Evolutionary conservation across 2,113 vertebrate species (phyloP).

Genomic region (Sarotherodon lohbergeri): DNA sequence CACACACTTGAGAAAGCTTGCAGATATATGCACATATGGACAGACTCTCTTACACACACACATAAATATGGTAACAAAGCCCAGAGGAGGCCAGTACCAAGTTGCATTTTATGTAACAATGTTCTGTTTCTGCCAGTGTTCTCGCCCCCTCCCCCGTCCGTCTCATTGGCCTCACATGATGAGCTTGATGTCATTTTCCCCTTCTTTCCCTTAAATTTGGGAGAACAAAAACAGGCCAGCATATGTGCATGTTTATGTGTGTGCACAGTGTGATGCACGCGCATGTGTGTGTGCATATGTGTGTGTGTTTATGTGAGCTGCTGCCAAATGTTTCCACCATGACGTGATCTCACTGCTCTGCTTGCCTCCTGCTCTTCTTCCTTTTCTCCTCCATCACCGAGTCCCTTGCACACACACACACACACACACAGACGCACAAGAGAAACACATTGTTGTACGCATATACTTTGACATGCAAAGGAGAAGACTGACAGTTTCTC

Average conservation of each 20-base stretch:
- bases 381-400: constrained; percentile 70
- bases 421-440: background rate
- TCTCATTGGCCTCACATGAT: constrained; percentile 73
- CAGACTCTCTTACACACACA: background rate
- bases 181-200: constrained; percentile 74
- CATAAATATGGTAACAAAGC: constrained; percentile 11
- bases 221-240: constrained; percentile 67
- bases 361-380: constrained; percentile 71
- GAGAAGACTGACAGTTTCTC: background rate
- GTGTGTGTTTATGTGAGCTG: constrained; percentile 39
- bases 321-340: constrained; percentile 84
- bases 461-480: background rate
- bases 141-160: constrained; percentile 34
- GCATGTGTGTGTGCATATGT: background rate
- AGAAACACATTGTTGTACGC: background rate
- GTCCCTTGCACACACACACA: constrained; percentile 34
- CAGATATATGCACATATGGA: background rate
- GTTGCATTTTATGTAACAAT: constrained; percentile 60
- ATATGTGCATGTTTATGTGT: constrained; percentile 6
- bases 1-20: background rate
- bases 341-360: constrained; percentile 77
- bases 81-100: constrained; percentile 16
- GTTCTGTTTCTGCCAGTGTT: constrained; percentile 48
- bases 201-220: constrained; percentile 53
- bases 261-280: background rate